phyloP scores from a whole-genome alignment of 2,797 vertebrate genomes.

The Acipenser ruthenus region DNA sequence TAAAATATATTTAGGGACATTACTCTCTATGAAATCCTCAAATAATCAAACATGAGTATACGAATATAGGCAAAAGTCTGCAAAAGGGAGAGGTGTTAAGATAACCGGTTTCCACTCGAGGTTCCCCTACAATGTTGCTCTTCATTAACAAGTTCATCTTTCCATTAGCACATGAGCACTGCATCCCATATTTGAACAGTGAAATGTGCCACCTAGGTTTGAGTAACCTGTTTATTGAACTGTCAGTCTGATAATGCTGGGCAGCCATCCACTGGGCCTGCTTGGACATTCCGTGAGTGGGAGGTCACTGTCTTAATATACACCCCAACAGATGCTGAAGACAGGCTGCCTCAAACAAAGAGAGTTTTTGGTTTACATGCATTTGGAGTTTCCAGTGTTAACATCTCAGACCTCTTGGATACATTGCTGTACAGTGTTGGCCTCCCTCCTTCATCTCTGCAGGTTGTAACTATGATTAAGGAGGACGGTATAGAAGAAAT shows the following conservation, averaged over 20 bases:
- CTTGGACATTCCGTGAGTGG: slow-evolving; percentile 57
- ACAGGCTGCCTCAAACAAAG: slow-evolving; percentile 20
- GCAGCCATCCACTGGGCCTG: slow-evolving; percentile 50
- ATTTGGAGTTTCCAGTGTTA: background rate
- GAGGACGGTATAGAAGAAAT: slow-evolving; percentile 42
- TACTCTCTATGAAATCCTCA: too few relatives aligned
- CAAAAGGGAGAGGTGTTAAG: too few relatives aligned
- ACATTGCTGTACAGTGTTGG: background rate
- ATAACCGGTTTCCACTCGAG: background rate
- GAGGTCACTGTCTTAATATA: slow-evolving; percentile 60
- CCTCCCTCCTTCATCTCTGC: background rate
- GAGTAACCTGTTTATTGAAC: slow-evolving; percentile 11
- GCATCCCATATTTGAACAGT: background rate
- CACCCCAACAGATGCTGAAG: slow-evolving; percentile 29
- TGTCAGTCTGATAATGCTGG: slow-evolving; percentile 28
- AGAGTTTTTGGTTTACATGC: slow-evolving; percentile 10
- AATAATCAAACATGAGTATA: too few relatives aligned
- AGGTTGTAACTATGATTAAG: slow-evolving; percentile 31
- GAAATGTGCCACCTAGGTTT: background rate
- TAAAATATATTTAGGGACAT: too few relatives aligned
- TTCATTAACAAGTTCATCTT: background rate
- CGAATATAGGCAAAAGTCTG: too few relatives aligned
- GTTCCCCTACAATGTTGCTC: background rate
- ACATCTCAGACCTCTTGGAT: background rate
- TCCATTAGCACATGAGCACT: background rate